Evolutionary conservation across 1,140 invertebrate genomes (phyloP), one percentile per base, ranked within the genome.

Genomic region (Micrasema minimum): DNA sequence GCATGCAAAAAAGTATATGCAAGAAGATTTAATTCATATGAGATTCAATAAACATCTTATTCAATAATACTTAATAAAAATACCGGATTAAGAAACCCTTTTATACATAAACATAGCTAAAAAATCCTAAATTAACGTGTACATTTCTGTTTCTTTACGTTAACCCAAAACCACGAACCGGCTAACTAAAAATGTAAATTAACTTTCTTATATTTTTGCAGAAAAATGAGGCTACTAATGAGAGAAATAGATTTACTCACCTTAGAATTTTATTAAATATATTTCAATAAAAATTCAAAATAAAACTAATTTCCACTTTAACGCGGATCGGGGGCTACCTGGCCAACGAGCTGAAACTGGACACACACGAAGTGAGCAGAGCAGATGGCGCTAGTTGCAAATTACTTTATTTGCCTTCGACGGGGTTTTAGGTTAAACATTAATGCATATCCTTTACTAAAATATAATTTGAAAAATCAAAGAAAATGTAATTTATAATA

Each of bases 291-390:
- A 55, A 59, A 41, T 59, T 20, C 16, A 59, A 59, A 59, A 59
- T 43, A 43, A 41, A 41, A 38, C 55, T 59, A 41, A 59, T 38
- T 59, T 59, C 18, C 55, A 59, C 55, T 59, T 38, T 0, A 38
- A 41, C 12, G 51, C 51, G 55, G 22, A 16, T 41, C 10, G 22
- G 55, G 37, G 18, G 38, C 55, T 22, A 16, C 14, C 35, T 59
- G 18, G 55, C 55, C 18, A 41, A 59, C 55, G 20, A 59, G 37
- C 55, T 41, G 37, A 59, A 59, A 41, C 55, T 35, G 35, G 26
- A 31, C 26, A 31, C 26, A 41, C 35, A 38, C 55, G 55, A 41
- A 41, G 55, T 38, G 16, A 38, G 37, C 7, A 10, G 55, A 23
- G 55, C 9, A 59, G 55, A 41, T 31, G 55, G 55, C 55, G 55